Evolutionary conservation across 2,888 invertebrate species (phyloP).

Genomic region (Sialis lutaria): DNA sequence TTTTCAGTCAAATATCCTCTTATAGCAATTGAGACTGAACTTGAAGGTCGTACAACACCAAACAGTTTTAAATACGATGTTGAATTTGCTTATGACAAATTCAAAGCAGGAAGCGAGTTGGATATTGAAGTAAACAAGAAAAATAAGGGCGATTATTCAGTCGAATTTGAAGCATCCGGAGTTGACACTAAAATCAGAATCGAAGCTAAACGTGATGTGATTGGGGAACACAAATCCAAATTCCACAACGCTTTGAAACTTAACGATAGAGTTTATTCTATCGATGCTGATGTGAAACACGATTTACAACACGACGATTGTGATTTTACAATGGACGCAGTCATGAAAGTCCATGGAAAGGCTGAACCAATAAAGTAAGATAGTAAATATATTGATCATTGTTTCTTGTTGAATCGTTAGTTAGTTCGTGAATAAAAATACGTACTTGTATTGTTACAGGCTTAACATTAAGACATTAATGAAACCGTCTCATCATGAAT

Average conservation of each 20-base stretch:
- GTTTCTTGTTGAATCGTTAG: no score
- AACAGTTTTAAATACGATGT: conserved; percentile 37
- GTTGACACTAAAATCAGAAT: conserved; percentile 31
- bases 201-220: conserved; percentile 35
- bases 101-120: conserved; percentile 32
- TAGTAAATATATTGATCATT: no score
- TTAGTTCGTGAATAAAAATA: no score
- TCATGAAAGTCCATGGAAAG: conserved; percentile 34
- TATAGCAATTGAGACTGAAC: conserved; percentile 28
- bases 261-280: conserved; percentile 41
- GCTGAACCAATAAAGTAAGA: conserved; percentile 38
- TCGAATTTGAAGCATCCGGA: conserved; percentile 37
- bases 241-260: conserved; percentile 38
- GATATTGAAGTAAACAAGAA: conserved; percentile 25
- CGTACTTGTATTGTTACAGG: no score
- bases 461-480: neutral
- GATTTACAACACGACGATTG: conserved; percentile 33
- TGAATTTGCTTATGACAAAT: conserved; percentile 37
- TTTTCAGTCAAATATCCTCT: conserved; percentile 34
- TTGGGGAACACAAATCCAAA: conserved; percentile 39
- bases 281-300: conserved; percentile 38
- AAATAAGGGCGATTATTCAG: conserved; percentile 30
- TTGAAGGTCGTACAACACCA: conserved; percentile 37
- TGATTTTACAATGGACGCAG: conserved; percentile 35
- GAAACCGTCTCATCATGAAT: neutral